phyloP scores from a whole-genome alignment of 1,140 invertebrate genomes.

The Sogatella furcifera region DNA sequence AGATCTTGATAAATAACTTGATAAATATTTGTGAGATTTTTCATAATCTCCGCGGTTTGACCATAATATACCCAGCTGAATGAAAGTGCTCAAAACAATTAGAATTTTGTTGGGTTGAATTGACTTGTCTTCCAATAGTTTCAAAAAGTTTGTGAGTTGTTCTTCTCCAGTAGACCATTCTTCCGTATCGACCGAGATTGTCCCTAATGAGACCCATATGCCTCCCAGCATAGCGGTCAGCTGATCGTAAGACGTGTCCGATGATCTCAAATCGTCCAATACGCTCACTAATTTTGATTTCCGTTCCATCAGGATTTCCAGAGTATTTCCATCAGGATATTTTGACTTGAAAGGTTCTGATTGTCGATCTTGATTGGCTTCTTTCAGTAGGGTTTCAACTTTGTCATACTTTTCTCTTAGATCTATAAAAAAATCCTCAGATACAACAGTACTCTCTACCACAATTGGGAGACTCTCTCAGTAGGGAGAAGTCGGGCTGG shows the following conservation, averaged over 20 bases:
- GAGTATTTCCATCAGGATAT: constrained; percentile 68
- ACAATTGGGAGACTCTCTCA: too few relatives aligned
- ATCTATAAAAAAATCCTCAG: constrained; percentile 4
- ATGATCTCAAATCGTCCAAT: constrained; percentile 30
- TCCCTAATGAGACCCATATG: constrained; percentile 56
- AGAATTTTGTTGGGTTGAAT: constrained; percentile 43
- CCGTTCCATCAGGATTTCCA: constrained; percentile 49
- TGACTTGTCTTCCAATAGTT: constrained; percentile 43
- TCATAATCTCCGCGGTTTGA: constrained; percentile 48
- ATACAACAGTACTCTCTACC: not conserved
- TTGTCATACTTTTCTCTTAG: constrained; percentile 40
- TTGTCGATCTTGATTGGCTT: constrained; percentile 55
- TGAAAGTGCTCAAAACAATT: constrained; percentile 52
- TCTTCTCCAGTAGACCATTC: constrained; percentile 62
- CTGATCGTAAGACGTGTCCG: constrained; percentile 18
- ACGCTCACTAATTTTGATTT: constrained; percentile 38
- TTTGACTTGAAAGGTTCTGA: constrained; percentile 67
- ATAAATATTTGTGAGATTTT: constrained; percentile 54
- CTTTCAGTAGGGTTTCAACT: constrained; percentile 55
- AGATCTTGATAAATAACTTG: constrained; percentile 49
- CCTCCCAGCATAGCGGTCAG: constrained; percentile 43
- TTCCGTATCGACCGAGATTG: constrained; percentile 69
- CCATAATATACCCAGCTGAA: constrained; percentile 74
- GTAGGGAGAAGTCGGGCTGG: too few relatives aligned
- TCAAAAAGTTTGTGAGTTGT: constrained; percentile 50